These are phyloP conservation scores for Lepidochrysops patricia DNA, from an alignment of 2,888 invertebrate species.

Conservation along the genomic window DNA sequence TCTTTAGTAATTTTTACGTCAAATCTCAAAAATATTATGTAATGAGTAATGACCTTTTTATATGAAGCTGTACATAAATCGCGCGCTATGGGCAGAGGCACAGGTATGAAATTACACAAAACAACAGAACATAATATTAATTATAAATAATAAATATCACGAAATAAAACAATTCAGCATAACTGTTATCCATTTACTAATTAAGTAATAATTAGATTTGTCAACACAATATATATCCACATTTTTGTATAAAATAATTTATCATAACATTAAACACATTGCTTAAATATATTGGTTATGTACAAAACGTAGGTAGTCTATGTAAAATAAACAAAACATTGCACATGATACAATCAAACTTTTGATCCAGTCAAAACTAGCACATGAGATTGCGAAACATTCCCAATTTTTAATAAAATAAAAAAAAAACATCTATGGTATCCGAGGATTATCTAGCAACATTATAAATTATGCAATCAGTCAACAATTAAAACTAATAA, in stretches of 20 bases:
- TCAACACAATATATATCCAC: constrained; percentile 32
- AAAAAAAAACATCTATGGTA: constrained; percentile 40
- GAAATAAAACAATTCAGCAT: constrained; percentile 36
- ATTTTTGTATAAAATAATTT: constrained; percentile 46
- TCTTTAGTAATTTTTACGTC: too few species aligned
- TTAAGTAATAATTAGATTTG: constrained; percentile 28
- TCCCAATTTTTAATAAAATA: constrained; percentile 36
- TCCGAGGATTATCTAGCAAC: constrained; percentile 41
- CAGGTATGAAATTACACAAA: too few species aligned
- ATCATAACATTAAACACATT: constrained; percentile 40
- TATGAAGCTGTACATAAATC: too few species aligned
- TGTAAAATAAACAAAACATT: constrained; percentile 42
- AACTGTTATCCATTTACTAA: constrained; percentile 30
- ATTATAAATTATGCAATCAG: constrained; percentile 63
- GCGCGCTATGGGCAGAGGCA: too few species aligned
- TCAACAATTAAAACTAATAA: constrained; percentile 38
- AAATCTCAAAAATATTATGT: too few species aligned
- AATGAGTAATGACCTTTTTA: too few species aligned
- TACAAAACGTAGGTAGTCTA: constrained; percentile 26
- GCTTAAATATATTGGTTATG: constrained; percentile 15
- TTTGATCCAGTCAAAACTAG: constrained; percentile 67
- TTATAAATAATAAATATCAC: constrained; percentile 17
- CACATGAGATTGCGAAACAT: constrained; percentile 32
- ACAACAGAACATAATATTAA: constrained; percentile 23
- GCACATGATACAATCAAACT: constrained; percentile 60